phyloP scores from a whole-genome alignment of 2,888 invertebrate genomes.

The Melieria omissa region DNA sequence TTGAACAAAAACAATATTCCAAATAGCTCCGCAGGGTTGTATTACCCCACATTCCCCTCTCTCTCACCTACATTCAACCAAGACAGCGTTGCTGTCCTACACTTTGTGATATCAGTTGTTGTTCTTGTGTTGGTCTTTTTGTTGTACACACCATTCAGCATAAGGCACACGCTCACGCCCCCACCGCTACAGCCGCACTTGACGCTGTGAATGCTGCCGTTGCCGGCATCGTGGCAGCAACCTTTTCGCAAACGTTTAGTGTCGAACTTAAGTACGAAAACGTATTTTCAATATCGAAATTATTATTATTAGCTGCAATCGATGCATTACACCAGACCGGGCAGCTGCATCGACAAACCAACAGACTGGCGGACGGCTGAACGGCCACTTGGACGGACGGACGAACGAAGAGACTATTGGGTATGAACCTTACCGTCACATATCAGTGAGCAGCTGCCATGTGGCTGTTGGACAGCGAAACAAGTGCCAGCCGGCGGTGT shows the following conservation, averaged over 20 bases:
- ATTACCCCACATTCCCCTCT: no score
- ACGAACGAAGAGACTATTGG: slow-evolving; percentile 16
- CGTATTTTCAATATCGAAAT: slow-evolving; percentile 64
- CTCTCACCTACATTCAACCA: no score
- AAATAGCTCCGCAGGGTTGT: no score
- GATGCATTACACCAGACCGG: slow-evolving; percentile 34
- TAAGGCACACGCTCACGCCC: slow-evolving; percentile 31
- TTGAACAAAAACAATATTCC: no score
- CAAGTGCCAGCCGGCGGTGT: slow-evolving; percentile 14
- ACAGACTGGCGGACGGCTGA: slow-evolving; percentile 52
- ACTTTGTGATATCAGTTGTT: no score
- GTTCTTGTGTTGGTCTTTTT: no score
- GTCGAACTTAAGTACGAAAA: slow-evolving; percentile 63
- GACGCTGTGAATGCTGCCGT: neutral
- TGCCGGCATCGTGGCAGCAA: neutral
- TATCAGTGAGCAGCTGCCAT: neutral
- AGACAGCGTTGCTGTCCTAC: no score
- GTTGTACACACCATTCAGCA: neutral
- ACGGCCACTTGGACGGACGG: slow-evolving; percentile 20
- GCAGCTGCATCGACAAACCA: neutral
- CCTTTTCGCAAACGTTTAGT: slow-evolving; percentile 56
- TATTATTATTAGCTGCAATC: slow-evolving; percentile 64
- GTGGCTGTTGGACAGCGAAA: neutral
- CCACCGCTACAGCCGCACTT: slow-evolving; percentile 2
- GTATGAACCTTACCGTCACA: slow-evolving; percentile 27